Evolutionary conservation across 2,113 vertebrate genomes (phyloP), one percentile per base, ranked within the genome.

Genomic region (Atractosteus spatula): DNA sequence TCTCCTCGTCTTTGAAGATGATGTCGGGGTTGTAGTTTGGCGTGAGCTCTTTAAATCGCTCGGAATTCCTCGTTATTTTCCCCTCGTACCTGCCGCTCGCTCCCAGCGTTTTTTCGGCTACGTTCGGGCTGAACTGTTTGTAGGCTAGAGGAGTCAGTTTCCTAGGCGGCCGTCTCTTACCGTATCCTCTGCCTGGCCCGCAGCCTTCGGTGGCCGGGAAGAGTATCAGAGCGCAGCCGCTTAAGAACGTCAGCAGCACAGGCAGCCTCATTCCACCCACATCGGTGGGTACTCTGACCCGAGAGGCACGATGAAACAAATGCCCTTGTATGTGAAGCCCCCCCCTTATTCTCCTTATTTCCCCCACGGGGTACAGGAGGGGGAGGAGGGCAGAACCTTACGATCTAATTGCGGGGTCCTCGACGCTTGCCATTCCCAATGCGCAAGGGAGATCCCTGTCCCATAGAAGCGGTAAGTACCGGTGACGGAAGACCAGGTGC

Each of bases 1-100:
- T 97, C 93, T 99, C 97, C 83, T 99, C 96, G 92, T 99, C 96
- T 84, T 99, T 99, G 90, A 99, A 99, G 89, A 98, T 97, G 80
- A 99, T 99, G 85, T 98, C 97, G 69, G 97, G 95, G 78, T 99
- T 99, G 87, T 98, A 98, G 86, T 99, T 99, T 71, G 96, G 95
- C 59, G 93, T 96, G 77, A 98, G 94, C 77, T 98, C 97, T 85
- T 96, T 97, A 83, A 98, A 99, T 78, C 96, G 94, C 82, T 97
- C 96, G 3, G 96, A 96, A 86, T 86, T 94, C 82, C 95, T 91
- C 68, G 94, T 94, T 66, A 98, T 96, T 87, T 99, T 99, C 79
- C 95, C 96, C 85, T 99, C 97, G 78, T 95, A 95, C 79, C 95
- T 89, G 62, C 97, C 97, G 90, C 97, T 97, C 81, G 96, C 97